These are phyloP conservation scores for Hemicrepidius hirtus DNA, from an alignment of 2,888 invertebrate species.

Conservation along the genomic window DNA sequence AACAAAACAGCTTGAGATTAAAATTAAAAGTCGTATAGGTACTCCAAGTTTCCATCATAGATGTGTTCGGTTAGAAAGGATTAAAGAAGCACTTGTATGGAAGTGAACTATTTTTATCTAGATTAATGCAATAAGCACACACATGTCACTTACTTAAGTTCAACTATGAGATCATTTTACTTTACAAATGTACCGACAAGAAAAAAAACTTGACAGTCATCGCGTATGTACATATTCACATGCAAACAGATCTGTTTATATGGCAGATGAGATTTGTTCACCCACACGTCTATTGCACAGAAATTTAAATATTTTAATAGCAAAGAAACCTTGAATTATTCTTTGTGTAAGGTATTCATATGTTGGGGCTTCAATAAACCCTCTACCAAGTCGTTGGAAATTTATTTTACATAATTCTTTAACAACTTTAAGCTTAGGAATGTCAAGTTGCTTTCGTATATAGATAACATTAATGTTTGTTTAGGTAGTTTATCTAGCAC, in stretches of 20 bases:
- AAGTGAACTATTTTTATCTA: constrained; percentile 15
- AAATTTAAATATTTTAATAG: constrained; percentile 11
- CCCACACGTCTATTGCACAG: neutral
- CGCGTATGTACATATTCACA: constrained; percentile 24
- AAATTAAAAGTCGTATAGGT: too few species aligned
- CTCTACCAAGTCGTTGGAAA: too few species aligned
- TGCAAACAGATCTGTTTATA: constrained; percentile 32
- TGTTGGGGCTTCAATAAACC: too few species aligned
- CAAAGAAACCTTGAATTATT: too few species aligned
- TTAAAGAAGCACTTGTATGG: constrained; percentile 24
- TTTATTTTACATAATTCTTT: too few species aligned
- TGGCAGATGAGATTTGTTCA: neutral
- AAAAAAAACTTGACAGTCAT: constrained; percentile 20
- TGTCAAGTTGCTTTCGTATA: too few species aligned
- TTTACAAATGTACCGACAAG: constrained; percentile 32
- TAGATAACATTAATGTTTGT: too few species aligned
- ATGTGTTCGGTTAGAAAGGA: neutral
- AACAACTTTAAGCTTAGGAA: too few species aligned
- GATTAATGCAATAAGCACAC: constrained; percentile 28
- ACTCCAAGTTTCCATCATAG: constrained; percentile 1
- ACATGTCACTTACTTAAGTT: constrained; percentile 30
- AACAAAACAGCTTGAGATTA: neutral
- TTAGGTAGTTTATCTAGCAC: too few species aligned
- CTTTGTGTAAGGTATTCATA: too few species aligned
- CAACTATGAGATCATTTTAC: constrained; percentile 26